These are phyloP conservation scores for Pantherophis alleghaniensis DNA, from an alignment of 2,797 vertebrate genomes.

Conservation along the genomic window DNA sequence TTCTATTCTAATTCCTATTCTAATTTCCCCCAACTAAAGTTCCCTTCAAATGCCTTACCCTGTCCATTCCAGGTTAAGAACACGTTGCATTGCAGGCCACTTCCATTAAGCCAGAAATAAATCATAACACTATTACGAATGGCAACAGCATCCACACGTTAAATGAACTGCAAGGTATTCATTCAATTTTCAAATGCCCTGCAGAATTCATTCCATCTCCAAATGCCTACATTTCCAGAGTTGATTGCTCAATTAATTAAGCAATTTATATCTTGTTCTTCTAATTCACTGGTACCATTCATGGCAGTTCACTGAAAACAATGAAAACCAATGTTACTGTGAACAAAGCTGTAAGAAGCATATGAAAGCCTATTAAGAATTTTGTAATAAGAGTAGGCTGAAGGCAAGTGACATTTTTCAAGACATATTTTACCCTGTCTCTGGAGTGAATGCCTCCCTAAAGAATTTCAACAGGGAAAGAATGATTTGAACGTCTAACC, in stretches of 20 bases:
- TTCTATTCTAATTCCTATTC: too few relatives aligned
- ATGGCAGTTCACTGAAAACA: not conserved
- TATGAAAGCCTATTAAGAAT: not conserved
- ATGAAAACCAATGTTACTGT: not conserved
- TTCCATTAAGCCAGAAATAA: not conserved
- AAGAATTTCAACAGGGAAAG: not conserved
- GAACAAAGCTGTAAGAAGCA: not conserved
- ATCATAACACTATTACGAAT: not conserved
- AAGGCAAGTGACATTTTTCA: not conserved
- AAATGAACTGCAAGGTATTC: not conserved
- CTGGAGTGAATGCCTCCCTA: not conserved
- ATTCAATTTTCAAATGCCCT: not conserved
- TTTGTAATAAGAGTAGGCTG: not conserved
- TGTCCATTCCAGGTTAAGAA: not conserved
- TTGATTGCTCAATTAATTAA: not conserved
- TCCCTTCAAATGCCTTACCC: not conserved
- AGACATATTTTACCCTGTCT: not conserved
- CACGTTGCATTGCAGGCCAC: not conserved
- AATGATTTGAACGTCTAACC: not conserved
- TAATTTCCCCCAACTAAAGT: not conserved
- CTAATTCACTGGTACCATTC: not conserved
- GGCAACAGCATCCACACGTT: not conserved
- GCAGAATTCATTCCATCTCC: not conserved
- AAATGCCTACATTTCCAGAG: not conserved
- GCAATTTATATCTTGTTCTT: not conserved